phyloP scores from a whole-genome alignment of 2,113 vertebrate genomes.

The Noctilio leporinus region DNA sequence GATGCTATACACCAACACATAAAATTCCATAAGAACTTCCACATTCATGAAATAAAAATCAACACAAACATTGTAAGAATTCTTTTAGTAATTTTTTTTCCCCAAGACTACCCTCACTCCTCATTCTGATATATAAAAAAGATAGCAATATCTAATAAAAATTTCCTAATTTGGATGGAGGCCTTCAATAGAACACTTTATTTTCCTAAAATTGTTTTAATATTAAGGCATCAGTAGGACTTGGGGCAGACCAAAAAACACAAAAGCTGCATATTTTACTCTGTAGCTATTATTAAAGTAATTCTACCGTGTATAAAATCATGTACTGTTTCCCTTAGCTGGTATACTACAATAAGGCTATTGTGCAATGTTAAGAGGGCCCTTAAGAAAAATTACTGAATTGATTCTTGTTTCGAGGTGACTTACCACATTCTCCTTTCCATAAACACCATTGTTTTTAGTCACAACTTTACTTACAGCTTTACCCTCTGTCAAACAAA shows the following conservation, averaged over 20 bases:
- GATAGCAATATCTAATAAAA: neutral
- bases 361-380: neutral
- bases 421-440: slow-evolving; percentile 23
- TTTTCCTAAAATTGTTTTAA: slow-evolving; percentile 13
- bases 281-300: slow-evolving; percentile 24
- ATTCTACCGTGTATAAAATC: neutral
- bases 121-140: neutral
- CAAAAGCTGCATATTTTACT: neutral
- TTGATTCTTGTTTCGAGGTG: slow-evolving; percentile 29
- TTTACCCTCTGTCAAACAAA: neutral
- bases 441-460: slow-evolving; percentile 29
- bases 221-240: neutral
- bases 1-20: neutral
- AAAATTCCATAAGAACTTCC: neutral
- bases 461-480: slow-evolving; percentile 12
- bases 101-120: neutral
- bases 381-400: slow-evolving; percentile 40
- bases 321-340: neutral
- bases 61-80: slow-evolving; percentile 9
- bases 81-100: neutral
- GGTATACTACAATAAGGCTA: slow-evolving; percentile 28
- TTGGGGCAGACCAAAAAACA: neutral
- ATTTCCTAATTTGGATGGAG: neutral
- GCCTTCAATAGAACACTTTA: neutral
- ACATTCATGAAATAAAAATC: slow-evolving; percentile 30